These are phyloP conservation scores for Nematostella vectensis DNA, from an alignment of 92 coral and sea anemone genomes.

Conservation along the genomic window DNA sequence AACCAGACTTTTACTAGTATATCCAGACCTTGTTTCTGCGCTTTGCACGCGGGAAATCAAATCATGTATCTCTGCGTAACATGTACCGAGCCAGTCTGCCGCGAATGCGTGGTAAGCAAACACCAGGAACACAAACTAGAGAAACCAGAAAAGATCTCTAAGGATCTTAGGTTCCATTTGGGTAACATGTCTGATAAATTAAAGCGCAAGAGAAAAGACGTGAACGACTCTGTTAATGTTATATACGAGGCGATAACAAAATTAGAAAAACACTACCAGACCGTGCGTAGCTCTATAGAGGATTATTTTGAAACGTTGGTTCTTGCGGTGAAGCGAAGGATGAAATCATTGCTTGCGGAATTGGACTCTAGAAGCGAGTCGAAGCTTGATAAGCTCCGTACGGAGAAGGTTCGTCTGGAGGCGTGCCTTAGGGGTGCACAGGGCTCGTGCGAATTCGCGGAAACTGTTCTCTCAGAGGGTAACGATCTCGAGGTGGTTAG, in stretches of 20 bases:
- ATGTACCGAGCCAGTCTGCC: constrained; percentile 38
- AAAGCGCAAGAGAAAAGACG: constrained; percentile 24
- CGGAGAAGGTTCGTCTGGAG: constrained; percentile 26
- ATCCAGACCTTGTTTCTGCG: constrained; percentile 41
- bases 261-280: constrained; percentile 21
- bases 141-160: constrained; percentile 20
- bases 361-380: constrained; percentile 26
- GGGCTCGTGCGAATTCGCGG: constrained; percentile 47
- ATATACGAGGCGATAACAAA: constrained; percentile 27
- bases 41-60: constrained; percentile 28
- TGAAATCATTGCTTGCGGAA: constrained; percentile 46
- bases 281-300: constrained; percentile 34
- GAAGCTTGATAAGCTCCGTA: constrained; percentile 37
- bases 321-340: constrained; percentile 44
- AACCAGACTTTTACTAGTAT: constrained; percentile 9
- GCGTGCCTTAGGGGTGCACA: constrained; percentile 26
- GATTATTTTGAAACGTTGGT: constrained; percentile 49
- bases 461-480: constrained; percentile 38
- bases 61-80: constrained; percentile 43
- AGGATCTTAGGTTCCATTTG: constrained; percentile 36
- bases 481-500: constrained; percentile 46
- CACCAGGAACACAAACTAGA: constrained; percentile 37
- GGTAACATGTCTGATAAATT: constrained; percentile 35
- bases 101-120: constrained; percentile 22
- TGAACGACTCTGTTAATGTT: constrained; percentile 19